These are phyloP conservation scores for Protaetia brevitarsis DNA, from an alignment of 1,140 invertebrate genomes.

Conservation along the genomic window DNA sequence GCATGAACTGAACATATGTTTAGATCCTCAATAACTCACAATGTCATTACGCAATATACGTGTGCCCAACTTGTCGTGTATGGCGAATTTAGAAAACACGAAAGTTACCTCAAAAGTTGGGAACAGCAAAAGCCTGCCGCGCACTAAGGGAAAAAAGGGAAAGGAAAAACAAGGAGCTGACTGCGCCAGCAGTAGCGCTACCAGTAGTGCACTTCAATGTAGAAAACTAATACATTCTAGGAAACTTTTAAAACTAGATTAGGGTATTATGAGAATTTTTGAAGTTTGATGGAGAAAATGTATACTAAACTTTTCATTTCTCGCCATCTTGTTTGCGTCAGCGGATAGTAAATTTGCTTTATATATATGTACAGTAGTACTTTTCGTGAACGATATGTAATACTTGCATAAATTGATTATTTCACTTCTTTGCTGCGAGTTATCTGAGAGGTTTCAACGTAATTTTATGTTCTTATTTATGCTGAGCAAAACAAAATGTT, in stretches of 20 bases:
- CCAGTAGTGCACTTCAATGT: constrained; percentile 6
- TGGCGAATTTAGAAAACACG: not conserved
- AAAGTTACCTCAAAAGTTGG: constrained; percentile 10
- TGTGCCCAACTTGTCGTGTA: constrained; percentile 4
- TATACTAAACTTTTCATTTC: not conserved
- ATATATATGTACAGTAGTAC: not conserved
- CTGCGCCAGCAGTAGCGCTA: not conserved
- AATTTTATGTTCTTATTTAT: too few species aligned
- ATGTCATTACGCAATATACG: not conserved
- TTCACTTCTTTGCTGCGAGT: too few species aligned
- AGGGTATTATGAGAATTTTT: not conserved
- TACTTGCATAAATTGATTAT: not conserved
- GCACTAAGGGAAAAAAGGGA: too few species aligned
- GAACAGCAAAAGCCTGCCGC: not conserved
- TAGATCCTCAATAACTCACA: not conserved
- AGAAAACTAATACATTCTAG: not conserved
- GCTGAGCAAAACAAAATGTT: too few species aligned
- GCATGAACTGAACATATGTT: not conserved
- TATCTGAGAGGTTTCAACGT: too few species aligned
- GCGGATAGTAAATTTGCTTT: not conserved
- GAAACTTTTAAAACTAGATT: not conserved
- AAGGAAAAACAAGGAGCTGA: not conserved
- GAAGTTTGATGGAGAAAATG: not conserved
- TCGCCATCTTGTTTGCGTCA: not conserved
- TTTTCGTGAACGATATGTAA: not conserved